Evolutionary conservation across 2,888 invertebrate species (phyloP), one percentile per base, ranked within the genome.

Genomic region (Zaprionus lineosus): DNA sequence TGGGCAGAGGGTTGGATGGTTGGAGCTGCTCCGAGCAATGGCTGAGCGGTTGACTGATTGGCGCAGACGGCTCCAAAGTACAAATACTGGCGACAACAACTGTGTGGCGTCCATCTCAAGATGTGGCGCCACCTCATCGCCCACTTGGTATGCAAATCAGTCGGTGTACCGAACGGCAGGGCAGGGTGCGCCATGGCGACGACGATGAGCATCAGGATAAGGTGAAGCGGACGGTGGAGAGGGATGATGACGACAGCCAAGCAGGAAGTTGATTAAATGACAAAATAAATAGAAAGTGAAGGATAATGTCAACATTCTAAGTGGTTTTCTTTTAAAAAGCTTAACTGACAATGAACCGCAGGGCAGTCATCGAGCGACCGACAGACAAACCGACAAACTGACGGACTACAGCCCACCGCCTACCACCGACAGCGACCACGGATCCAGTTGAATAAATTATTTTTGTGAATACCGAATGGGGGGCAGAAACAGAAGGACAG

Each of bases 281-380:
- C 77, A 78, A 73, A 88, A 84, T 82, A 87, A 88, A 87, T 75
- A 86, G 67, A 74, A 73, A 69, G 69, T 76, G 74, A 74, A 84
- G 75, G 69, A 84, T 86, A 86, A 84, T 84, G 86, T 87, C 88
- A 87, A 88, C 81, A 87, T 74, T 82, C 84, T 82, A 86, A 88
- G 85, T 85, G 82, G 76, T 86, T 87, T 84, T 86, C 76, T 84
- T 85, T 76, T 71, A 70, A 71, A 77, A 79, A 79, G 83, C 86
- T 86, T 75, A 84, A 78, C 74, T 73, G 76, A 81, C 85, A 81
- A 85, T 81, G 79, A 81, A 81, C 79, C 85, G 85, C 79, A 81
- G 85, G 79, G 81, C 83, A 85, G 84, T 50, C 69, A 48, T 37
- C 50, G 67, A 51, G 47, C 51, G 37, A 29, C 16, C 57, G 12